Evolutionary conservation across 2,888 invertebrate species (phyloP).

Genomic region (Lutraria lutraria): DNA sequence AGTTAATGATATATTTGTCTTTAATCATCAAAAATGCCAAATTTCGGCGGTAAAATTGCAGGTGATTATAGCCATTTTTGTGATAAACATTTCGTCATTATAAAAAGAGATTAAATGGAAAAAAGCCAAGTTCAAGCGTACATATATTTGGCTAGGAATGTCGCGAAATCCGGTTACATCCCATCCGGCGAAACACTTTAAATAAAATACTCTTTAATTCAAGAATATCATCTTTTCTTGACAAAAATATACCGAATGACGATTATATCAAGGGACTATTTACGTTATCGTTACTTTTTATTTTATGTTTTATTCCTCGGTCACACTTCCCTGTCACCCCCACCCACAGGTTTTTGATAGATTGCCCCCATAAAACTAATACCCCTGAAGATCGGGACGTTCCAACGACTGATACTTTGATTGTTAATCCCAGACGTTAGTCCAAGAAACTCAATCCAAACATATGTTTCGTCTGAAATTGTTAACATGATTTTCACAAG

Average conservation of each 20-base stretch:
- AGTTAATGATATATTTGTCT: not conserved
- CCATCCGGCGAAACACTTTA: not conserved
- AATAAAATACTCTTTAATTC: not conserved
- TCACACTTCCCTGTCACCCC: conserved; percentile 24
- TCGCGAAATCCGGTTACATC: not conserved
- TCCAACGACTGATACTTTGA: not conserved
- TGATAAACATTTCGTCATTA: not conserved
- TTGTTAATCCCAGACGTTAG: not conserved
- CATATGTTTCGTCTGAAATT: conserved; percentile 16
- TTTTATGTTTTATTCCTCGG: not conserved
- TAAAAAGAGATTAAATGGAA: not conserved
- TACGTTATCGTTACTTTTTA: not conserved
- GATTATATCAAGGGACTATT: not conserved
- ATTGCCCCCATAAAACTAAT: conserved; percentile 36
- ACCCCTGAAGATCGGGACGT: conserved; percentile 29
- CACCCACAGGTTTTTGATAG: conserved; percentile 20
- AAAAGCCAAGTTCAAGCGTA: not conserved
- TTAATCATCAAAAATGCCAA: no score
- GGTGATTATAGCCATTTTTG: not conserved
- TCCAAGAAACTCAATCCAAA: conserved; percentile 6
- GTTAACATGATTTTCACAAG: not conserved
- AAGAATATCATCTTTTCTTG: not conserved
- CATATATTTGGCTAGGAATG: not conserved
- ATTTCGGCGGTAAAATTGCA: conserved; percentile 8
- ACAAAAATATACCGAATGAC: not conserved